These are phyloP conservation scores for Tachuris rubrigastra DNA, from an alignment of 2,113 vertebrate species.

Conservation along the genomic window DNA sequence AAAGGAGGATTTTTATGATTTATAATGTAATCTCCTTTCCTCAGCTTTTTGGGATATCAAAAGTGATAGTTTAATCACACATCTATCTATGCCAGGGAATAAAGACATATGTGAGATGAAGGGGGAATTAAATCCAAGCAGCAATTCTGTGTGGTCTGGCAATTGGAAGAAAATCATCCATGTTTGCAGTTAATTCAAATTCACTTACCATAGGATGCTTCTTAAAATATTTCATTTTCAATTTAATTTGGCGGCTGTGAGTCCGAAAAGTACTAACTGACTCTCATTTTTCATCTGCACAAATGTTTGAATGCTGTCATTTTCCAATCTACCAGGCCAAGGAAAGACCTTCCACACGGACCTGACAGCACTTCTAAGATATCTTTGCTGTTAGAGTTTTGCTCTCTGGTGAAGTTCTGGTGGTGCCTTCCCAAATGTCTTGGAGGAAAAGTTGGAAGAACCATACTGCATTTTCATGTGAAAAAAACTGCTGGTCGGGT, in stretches of 20 bases:
- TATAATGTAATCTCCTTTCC: constrained; percentile 35
- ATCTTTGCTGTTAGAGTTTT: background rate
- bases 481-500: background rate
- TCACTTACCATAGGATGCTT: constrained; percentile 32
- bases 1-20: constrained; percentile 38
- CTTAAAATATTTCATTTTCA: constrained; percentile 62
- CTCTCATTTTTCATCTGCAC: constrained; percentile 21
- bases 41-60: constrained; percentile 30
- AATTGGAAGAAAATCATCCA: background rate
- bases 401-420: background rate
- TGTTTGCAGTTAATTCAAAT: constrained; percentile 52
- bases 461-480: background rate
- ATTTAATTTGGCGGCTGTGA: constrained; percentile 37
- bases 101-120: constrained; percentile 21
- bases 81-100: constrained; percentile 43
- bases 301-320: background rate
- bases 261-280: constrained; percentile 27
- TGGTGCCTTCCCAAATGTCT: background rate
- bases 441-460: background rate
- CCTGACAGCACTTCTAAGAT: background rate
- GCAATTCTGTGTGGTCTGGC: background rate
- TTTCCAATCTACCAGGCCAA: background rate
- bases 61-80: constrained; percentile 59
- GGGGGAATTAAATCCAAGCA: constrained; percentile 19
- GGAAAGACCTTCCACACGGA: background rate